Evolutionary conservation across 2,113 vertebrate genomes (phyloP), one percentile per base, ranked within the genome.

Genomic region (Trematomus loennbergii): DNA sequence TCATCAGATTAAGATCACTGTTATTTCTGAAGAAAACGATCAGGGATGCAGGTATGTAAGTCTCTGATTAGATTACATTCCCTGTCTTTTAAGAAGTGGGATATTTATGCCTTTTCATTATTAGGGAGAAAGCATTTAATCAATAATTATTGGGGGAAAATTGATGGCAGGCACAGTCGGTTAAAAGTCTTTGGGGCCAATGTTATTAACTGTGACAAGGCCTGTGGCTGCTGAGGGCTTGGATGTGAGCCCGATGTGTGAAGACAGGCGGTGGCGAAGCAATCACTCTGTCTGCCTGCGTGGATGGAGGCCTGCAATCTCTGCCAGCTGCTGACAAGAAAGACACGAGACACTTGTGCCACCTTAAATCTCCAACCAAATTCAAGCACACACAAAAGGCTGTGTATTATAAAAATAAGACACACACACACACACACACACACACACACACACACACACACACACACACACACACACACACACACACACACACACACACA

Each of bases 111-210:
- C 87, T 94, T 87, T 93, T 85, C 88, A 86, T 94, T 92, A 94
- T 95, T 89, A 83, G 84, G 77, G 78, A 94, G 91, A 88, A 91
- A 92, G 92, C 88, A 71, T 92, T 93, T 90, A 91, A 94, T 95
- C 94, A 92, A 95, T 95, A 95, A 90, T 82, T 88, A 83, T 73
- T 67, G 17, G 87, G 83, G 85, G 87, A 78, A 25, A 90, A 92
- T 91, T 94, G 93, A 87, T 87, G 85, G 91, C 73, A 81, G 52
- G 58, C 33, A 22, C 77, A 67, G 5, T 57, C 54, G 18, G 85
- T 87, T 88, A 87, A 77, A 89, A 92, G 90, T 61, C 87, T 93
- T 91, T 79, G 40, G 78, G 80, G 67, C 18, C 58, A 43, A 64
- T 57, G 71, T 91, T 81, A 89, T 91, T 94, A 86, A 79, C 76